Percentiles rank a stretch among this genome's conserved stretches.
Conservation (phyloP, 2,113 vertebrate species). For the Aramus guarauna region DNA sequence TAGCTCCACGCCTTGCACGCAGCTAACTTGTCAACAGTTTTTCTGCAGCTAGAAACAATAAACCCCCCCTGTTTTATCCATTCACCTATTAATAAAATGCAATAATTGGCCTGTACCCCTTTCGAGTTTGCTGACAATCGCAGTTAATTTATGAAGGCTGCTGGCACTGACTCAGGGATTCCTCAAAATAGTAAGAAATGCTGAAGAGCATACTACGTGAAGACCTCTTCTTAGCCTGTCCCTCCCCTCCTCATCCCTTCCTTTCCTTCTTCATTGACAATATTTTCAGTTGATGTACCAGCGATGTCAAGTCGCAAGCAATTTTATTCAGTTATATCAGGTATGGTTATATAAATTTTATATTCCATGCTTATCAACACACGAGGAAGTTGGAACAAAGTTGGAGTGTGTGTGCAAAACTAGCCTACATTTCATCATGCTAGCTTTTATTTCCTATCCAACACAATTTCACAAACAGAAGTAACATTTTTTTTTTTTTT, state of each 20-base stretch:
- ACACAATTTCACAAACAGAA: not conserved
- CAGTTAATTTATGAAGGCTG: not conserved
- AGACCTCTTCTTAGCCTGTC: not conserved
- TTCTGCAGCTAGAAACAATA: not conserved
- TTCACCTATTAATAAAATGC: not conserved
- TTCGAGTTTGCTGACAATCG: not conserved
- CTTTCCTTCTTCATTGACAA: not conserved
- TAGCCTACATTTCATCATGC: not conserved
- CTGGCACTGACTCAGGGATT: not conserved
- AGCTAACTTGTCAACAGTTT: not conserved
- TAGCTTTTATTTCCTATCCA: not conserved
- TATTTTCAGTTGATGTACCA: not conserved
- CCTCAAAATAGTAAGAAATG: not conserved
- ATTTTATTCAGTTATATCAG: not conserved
- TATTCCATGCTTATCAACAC: no score
- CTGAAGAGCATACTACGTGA: not conserved
- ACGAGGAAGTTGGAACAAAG: not conserved
- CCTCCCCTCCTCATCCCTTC: not conserved
- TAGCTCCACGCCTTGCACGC: not conserved
- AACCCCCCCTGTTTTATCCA: no score
- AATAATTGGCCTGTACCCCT: not conserved
- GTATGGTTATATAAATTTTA: not conserved
- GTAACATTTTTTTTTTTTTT: not conserved
- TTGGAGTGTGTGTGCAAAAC: not conserved
- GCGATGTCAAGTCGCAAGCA: not conserved